phyloP scores from a whole-genome alignment of 2,797 vertebrate species.

The Meriones psammophilus region DNA sequence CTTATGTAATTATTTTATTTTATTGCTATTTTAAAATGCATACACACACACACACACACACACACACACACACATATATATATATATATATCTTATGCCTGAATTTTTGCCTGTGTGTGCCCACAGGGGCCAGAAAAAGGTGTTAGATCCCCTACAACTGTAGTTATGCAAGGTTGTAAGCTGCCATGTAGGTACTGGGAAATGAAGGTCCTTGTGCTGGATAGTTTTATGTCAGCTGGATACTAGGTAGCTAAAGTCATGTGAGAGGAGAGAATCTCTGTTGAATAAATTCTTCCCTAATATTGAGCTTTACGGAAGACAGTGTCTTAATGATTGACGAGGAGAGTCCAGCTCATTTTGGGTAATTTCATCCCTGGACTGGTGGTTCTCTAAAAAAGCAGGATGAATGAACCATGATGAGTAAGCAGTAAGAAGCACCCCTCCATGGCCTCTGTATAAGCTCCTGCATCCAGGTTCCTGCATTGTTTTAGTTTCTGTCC shows the following conservation, averaged over 20 bases:
- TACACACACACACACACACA: not conserved
- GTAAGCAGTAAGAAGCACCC: not conserved
- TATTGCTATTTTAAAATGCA: not conserved
- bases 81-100: not conserved
- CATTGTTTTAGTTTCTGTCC: not conserved
- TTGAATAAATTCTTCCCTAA: not conserved
- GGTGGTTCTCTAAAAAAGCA: not conserved
- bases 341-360: not conserved
- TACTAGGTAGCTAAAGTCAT: not conserved
- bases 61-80: not conserved
- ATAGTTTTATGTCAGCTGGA: not conserved
- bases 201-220: not conserved
- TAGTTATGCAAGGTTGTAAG: not conserved
- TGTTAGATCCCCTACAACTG: not conserved
- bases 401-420: not conserved
- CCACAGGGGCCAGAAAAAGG: not conserved
- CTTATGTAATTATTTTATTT: not conserved
- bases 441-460: not conserved
- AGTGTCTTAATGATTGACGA: not conserved
- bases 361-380: not conserved
- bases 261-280: not conserved
- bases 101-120: not conserved
- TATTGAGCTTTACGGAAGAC: not conserved
- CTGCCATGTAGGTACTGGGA: not conserved
- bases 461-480: not conserved